phyloP scores from a whole-genome alignment of 1,140 invertebrate species.

The Diachasmimorpha longicaudata region DNA sequence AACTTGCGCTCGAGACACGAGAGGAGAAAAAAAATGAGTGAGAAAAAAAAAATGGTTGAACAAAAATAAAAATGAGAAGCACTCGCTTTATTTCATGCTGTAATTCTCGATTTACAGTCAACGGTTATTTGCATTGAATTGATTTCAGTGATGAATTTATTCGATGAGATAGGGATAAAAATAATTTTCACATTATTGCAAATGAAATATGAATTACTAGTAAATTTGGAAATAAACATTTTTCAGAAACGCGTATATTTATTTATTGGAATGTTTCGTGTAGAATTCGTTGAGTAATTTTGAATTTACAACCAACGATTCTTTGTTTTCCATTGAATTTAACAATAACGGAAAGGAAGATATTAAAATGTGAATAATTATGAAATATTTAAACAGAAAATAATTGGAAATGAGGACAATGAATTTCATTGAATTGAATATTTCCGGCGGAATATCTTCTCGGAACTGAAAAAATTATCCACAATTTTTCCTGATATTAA shows the following conservation, averaged over 20 bases:
- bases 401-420: too few relatives aligned
- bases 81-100: background rate
- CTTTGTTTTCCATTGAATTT: too few relatives aligned
- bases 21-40: conserved; percentile 4
- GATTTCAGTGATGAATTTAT: background rate
- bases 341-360: background rate
- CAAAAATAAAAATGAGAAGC: background rate
- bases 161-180: too few relatives aligned
- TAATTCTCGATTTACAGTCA: background rate
- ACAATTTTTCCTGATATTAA: conserved; percentile 7
- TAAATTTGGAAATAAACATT: too few relatives aligned
- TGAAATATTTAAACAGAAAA: too few relatives aligned
- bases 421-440: background rate
- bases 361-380: too few relatives aligned
- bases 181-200: too few relatives aligned
- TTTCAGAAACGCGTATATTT: too few relatives aligned
- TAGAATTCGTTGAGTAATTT: too few relatives aligned
- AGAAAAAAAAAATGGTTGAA: background rate
- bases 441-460: background rate
- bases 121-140: background rate
- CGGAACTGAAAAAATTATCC: background rate
- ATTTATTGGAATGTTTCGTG: too few relatives aligned
- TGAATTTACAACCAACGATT: too few relatives aligned
- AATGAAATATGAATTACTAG: too few relatives aligned
- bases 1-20: conserved; percentile 16